phyloP scores from a whole-genome alignment of 2,797 vertebrate genomes.

The Staurois parvus region DNA sequence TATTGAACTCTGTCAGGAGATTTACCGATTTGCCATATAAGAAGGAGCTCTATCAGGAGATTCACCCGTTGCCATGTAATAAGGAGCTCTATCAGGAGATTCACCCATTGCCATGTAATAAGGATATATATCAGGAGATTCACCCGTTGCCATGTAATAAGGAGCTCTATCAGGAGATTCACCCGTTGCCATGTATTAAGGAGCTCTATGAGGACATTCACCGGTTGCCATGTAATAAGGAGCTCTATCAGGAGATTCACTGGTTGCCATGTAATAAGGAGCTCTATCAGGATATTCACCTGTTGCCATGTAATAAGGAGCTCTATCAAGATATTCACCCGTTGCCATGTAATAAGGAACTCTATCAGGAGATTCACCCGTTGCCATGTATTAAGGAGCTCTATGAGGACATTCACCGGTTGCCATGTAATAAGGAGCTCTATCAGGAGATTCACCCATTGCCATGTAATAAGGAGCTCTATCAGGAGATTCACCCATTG shows the following conservation, averaged over 20 bases:
- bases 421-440: background rate
- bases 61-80: background rate
- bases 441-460: too few species aligned
- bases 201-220: too few species aligned
- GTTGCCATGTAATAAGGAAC: background rate
- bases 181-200: background rate
- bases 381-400: constrained; percentile 13
- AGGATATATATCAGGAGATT: too few species aligned
- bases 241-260: too few species aligned
- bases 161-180: too few species aligned
- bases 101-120: constrained; percentile 22
- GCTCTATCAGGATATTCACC: constrained; percentile 35
- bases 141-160: constrained; percentile 1
- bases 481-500: constrained; percentile 33
- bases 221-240: constrained; percentile 2
- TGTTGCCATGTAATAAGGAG: constrained; percentile 26
- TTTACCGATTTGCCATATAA: too few species aligned
- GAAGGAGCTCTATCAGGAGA: too few species aligned
- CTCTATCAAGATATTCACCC: too few species aligned
- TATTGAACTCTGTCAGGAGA: too few species aligned
- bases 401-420: too few species aligned
- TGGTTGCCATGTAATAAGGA: background rate
- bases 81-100: constrained; percentile 37
- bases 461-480: constrained; percentile 28
- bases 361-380: too few species aligned